Percentiles rank a stretch among this genome's conserved stretches.
These are phyloP conservation scores for Pristiophorus japonicus DNA, from an alignment of 2,113 vertebrate genomes.

Conservation along the genomic window DNA sequence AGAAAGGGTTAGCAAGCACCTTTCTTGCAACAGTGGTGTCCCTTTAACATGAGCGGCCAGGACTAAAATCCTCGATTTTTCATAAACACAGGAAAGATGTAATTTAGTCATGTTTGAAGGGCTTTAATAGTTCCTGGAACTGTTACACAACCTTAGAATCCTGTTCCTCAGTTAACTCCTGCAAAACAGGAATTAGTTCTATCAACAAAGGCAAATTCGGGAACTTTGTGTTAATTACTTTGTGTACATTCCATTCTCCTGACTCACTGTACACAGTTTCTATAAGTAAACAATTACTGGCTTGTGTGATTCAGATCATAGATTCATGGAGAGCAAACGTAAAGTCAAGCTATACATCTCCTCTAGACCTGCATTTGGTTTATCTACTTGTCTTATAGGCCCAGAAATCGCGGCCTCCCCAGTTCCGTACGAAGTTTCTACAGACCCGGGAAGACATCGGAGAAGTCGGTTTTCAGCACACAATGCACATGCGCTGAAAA, in stretches of 20 bases:
- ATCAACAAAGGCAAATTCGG: constrained; percentile 13
- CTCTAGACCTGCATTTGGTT: too few relatives aligned
- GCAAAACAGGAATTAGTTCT: not conserved
- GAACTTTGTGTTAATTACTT: not conserved
- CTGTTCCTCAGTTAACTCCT: not conserved
- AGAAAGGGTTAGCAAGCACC: not conserved
- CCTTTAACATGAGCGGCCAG: not conserved
- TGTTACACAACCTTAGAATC: not conserved
- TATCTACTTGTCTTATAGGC: too few relatives aligned
- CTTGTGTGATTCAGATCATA: not conserved
- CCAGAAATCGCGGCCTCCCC: too few relatives aligned
- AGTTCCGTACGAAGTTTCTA: too few relatives aligned
- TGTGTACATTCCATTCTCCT: not conserved
- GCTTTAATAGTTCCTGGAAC: not conserved
- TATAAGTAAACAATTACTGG: not conserved
- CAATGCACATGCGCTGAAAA: too few relatives aligned
- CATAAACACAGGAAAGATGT: not conserved
- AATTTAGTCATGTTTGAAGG: not conserved
- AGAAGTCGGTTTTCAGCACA: too few relatives aligned
- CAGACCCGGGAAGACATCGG: too few relatives aligned
- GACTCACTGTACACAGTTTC: not conserved
- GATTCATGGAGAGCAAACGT: not conserved
- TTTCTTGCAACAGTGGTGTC: not conserved
- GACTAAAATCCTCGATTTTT: not conserved
- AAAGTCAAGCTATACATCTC: not conserved